Base-by-base conservation (phyloP, 2,888 invertebrate species). In the Bellardia bayeri region DNA sequence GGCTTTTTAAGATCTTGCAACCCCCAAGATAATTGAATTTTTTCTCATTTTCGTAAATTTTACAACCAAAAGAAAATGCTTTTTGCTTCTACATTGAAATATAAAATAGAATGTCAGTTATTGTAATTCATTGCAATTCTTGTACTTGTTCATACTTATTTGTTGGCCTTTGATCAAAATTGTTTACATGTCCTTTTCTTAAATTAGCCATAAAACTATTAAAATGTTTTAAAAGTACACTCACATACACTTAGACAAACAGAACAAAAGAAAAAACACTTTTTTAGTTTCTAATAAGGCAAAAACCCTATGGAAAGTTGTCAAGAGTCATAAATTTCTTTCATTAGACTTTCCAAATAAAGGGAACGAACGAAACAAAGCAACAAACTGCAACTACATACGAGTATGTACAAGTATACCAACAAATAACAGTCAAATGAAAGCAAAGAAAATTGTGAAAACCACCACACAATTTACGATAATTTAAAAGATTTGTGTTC, bases 401-500 rank as follows among this genome's bases (percentile, higher is more conserved):
- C 9, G 13, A 51, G 13, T 13, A 51, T 6, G 14, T 33, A 33
- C 33, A 2, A 4, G 33, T 33, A 33, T 6, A 69, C 30, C 40
- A 78, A 54, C 54, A 56, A 40, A 66, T 13, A 83, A 63, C 75
- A 33, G 42, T 49, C 56, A 45, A 45, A 78, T 30, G n/a, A 16
- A 63, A 66, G 49, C n/a, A 74, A 74, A 61, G 63, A 74, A 76
- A 66, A 63, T 75, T 75, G 66, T 58, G 75, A 69, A 85, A 79
- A 85, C 82, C 64, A 85, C 82, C 85, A 75, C 69, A 87, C 82
- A 85, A 85, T 87, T 87, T 87, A 85, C 87, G 87, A 87, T 85
- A 87, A 87, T 87, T 87, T 87, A 78, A 79, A 87, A 87, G 87
- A 87, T 87, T 87, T 87, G 87, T 87, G 87, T 82, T 80, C 79